phyloP scores from a whole-genome alignment of 2,888 invertebrate genomes.

The Nudaria mundana region DNA sequence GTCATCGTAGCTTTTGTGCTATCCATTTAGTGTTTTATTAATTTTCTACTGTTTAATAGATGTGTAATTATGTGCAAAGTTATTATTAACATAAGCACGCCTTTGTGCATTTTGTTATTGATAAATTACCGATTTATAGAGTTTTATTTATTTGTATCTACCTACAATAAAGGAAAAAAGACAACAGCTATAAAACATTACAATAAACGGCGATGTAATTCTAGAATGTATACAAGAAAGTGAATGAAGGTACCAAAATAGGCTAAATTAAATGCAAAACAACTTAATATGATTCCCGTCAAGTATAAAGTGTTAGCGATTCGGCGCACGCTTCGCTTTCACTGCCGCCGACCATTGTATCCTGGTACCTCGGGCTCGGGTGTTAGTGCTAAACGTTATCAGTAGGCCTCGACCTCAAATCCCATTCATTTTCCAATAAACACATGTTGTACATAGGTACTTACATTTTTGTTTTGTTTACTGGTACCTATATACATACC shows the following conservation, averaged over 20 bases:
- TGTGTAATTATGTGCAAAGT: too few species aligned
- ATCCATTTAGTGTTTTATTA: too few species aligned
- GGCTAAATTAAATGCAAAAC: slow-evolving; percentile 70
- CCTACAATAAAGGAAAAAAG: background rate
- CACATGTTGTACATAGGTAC: background rate
- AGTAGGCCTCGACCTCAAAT: slow-evolving; percentile 16
- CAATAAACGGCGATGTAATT: too few species aligned
- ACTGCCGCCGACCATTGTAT: slow-evolving; percentile 58
- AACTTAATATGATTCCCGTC: slow-evolving; percentile 66
- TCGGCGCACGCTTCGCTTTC: slow-evolving; percentile 71
- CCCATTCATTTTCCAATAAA: slow-evolving; percentile 20
- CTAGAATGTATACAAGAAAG: slow-evolving; percentile 38
- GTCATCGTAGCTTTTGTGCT: too few species aligned
- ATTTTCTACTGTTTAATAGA: too few species aligned
- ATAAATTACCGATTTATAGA: too few species aligned
- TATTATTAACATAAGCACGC: too few species aligned
- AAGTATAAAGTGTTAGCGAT: slow-evolving; percentile 59
- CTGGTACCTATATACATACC: too few species aligned
- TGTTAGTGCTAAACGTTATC: slow-evolving; percentile 13
- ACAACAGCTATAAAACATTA: background rate
- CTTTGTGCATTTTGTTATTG: too few species aligned
- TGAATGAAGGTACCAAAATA: slow-evolving; percentile 67
- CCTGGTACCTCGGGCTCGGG: slow-evolving; percentile 54
- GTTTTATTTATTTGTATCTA: background rate
- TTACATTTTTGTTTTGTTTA: background rate